Base-by-base conservation (phyloP, 2,797 vertebrate species). In the Semotilus atromaculatus region DNA sequence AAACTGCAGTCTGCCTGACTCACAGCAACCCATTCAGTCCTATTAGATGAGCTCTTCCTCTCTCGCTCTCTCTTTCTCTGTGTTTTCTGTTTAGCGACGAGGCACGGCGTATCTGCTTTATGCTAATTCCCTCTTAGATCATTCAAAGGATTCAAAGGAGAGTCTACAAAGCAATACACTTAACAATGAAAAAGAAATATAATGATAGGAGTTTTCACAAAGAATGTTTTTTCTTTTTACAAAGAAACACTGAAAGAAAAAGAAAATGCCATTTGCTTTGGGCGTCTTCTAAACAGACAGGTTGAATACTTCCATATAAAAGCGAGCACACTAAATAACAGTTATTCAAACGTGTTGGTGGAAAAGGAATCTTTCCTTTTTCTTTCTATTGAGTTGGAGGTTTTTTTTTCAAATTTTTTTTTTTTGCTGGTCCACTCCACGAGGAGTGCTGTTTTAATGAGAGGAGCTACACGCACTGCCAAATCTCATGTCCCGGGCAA, bases 401-500 rank as follows among this genome's bases (percentile, higher is more conserved):
- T 16, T 2, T 18, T 48, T 73, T 29, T 29, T 53, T 55, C n/a
- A n/a, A n/a, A n/a, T 31, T 51, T 68, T 53, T 72, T 80, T 84
- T 75, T 84, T 74, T 43, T 55, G 72, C 85, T 40, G 66, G 88
- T 86, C 86, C 71, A 84, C 70, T 89, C 84, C 86, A 85, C 71
- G 85, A 88, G 87, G 87, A 86, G 83, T 81, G 95, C 94, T 95
- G 93, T 96, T 96, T 96, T 96, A 96, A 96, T 96, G 96, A 96
- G 96, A 94, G 95, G 94, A 94, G 94, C 94, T 95, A 95, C 94
- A 95, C 94, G 94, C 96, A 95, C 94, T 95, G 93, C 90, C 90
- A 94, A 94, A 89, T 93, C 96, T 95, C 93, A 95, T 95, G 95
- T 94, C 94, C 93, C 87, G 93, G 90, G 93, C 94, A 95, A 96